Evolutionary conservation across 64 coral and sea anemone genomes (phyloP), one percentile per base, ranked within the genome.

Genomic region (Anthopleura sola): DNA sequence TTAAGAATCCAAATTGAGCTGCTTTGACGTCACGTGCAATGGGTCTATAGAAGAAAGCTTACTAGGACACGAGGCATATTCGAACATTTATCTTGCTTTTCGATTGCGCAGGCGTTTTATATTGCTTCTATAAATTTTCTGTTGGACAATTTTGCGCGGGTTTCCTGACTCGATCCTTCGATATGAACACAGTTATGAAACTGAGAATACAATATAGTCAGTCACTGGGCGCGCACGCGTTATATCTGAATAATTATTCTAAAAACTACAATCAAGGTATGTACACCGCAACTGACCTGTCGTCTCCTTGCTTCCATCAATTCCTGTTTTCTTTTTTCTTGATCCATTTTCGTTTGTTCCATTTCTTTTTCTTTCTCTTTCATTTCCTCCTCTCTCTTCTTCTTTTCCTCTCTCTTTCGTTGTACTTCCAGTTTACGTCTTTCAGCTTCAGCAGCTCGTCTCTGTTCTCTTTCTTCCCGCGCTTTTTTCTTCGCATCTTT

Each of bases 401-500:
- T 90, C 64, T 98, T 98, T 50, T 98, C 95, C 18, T 98, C 95
- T 38, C 95, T 86, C 49, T 94, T 98, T 64, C 82, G 75, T 51
- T 98, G 95, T 12, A 98, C 95, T 46, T 98, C 95, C 32, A 89
- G 86, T 16, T 92, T 90, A 6, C 95, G 78, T 37, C 95, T 87
- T 37, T 98, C 95, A 3, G 95, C 95, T 53, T 94, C 95, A 34
- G 87, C 80, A 15, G 89, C 92, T 50, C 95, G 86, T 31, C 84
- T 83, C 15, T 44, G 29, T 36, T 98, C 95, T 57, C 95, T 89
- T 60, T 98, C 95, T 85, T 98, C 95, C 16, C 92, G 86, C 13
- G 95, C 95, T 40, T 94, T 98, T 71, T 78, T 85, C 83, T 91
- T 98, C 3, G 95, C 92, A 29, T 89, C 86, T 82, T 98, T 98